These are phyloP conservation scores for Eira barbara DNA, from an alignment of 2,113 vertebrate species.

Conservation along the genomic window DNA sequence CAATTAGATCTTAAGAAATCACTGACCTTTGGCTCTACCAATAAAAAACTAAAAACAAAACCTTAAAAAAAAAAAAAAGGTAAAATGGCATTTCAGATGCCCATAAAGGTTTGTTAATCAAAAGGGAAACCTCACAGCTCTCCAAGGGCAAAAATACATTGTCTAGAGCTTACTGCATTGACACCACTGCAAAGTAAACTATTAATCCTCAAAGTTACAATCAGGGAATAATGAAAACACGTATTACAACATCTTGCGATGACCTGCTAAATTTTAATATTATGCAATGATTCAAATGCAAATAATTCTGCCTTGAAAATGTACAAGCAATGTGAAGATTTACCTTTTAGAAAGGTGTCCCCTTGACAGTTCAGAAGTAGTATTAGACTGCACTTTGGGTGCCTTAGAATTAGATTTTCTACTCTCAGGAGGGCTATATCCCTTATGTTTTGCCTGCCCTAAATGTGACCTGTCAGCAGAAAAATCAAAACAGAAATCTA, in stretches of 20 bases:
- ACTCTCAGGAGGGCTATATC: slow-evolving; percentile 98
- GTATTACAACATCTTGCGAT: slow-evolving; percentile 18
- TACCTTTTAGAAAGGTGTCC: slow-evolving; percentile 99
- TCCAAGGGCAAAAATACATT: background rate
- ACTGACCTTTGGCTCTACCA: background rate
- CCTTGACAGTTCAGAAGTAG: slow-evolving; percentile 95
- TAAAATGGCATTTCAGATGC: background rate
- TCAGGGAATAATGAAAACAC: slow-evolving; percentile 45
- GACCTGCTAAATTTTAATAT: slow-evolving; percentile 46
- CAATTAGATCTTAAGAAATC: slow-evolving; percentile 12
- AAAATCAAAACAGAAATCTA: slow-evolving; percentile 88
- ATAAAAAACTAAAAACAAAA: background rate
- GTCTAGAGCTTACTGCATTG: background rate
- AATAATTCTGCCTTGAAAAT: slow-evolving; percentile 74
- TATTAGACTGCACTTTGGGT: slow-evolving; percentile 98
- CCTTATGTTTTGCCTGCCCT: slow-evolving; percentile 99
- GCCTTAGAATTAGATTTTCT: slow-evolving; percentile 99
- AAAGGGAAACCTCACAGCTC: background rate
- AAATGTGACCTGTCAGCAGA: slow-evolving; percentile 97
- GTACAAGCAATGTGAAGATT: slow-evolving; percentile 82
- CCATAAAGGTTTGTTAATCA: slow-evolving; percentile 14
- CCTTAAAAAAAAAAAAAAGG: background rate
- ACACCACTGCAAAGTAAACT: background rate
- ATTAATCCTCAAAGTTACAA: background rate
- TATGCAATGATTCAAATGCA: slow-evolving; percentile 66